Percentiles rank a stretch among this genome's conserved stretches.
Conservation (phyloP, 2,888 invertebrate species). For the Nephrocerus scutellatus region DNA sequence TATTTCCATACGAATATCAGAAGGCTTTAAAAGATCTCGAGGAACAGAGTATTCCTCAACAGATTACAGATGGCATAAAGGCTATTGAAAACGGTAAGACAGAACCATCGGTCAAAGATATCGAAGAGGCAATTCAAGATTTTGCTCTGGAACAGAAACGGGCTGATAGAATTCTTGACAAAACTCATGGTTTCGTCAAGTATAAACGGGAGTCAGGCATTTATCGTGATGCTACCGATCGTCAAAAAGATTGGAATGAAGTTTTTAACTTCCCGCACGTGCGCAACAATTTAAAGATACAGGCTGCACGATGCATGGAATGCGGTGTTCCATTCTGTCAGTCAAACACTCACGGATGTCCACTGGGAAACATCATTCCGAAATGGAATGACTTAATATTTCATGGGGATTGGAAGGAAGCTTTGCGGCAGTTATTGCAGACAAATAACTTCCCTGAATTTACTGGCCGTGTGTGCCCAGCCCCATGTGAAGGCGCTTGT, state of each 20-base stretch:
- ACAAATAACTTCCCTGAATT: constrained; percentile 99
- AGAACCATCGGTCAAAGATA: constrained; percentile 61
- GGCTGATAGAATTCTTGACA: constrained; percentile 73
- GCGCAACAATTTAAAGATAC: constrained; percentile 78
- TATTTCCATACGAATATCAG: constrained; percentile 96
- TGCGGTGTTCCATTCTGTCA: constrained; percentile 99
- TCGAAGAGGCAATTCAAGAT: constrained; percentile 83
- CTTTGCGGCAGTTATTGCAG: constrained; percentile 84
- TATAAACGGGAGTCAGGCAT: constrained; percentile 82
- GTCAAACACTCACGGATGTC: constrained; percentile 86
- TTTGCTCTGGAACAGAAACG: constrained; percentile 69
- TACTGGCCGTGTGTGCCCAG: constrained; percentile 89
- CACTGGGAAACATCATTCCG: constrained; percentile 96
- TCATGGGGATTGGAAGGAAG: constrained; percentile 89
- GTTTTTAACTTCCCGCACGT: constrained; percentile 85
- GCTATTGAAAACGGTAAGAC: constrained; percentile 41
- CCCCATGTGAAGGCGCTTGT: constrained; percentile 98
- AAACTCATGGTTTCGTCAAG: constrained; percentile 89
- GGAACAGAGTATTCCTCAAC: constrained; percentile 37
- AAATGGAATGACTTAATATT: constrained; percentile 99
- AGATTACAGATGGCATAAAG: constrained; percentile 32
- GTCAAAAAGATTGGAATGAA: constrained; percentile 94
- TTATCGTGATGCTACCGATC: constrained; percentile 78
- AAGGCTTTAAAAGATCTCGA: constrained; percentile 69
- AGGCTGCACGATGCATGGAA: constrained; percentile 97